Conservation (phyloP, 2,888 invertebrate species). For the Steromphala cineraria region DNA sequence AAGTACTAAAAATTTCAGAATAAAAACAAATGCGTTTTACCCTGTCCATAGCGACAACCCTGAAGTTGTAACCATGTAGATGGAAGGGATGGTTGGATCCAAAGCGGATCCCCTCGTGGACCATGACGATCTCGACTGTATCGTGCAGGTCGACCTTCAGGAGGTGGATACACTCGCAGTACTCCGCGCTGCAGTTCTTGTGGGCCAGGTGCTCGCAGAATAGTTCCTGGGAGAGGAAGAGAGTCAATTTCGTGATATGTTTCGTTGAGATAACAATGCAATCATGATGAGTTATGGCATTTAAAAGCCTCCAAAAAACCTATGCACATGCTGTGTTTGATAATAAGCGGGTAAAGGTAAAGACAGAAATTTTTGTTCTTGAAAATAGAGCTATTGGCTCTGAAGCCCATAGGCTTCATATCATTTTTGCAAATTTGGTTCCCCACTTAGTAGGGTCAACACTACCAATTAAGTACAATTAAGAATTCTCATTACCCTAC, state of each 20-base stretch:
- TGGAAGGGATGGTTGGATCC: conserved; percentile 68
- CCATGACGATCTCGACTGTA: conserved; percentile 88
- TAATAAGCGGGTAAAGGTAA: no score
- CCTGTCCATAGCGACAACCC: conserved; percentile 65
- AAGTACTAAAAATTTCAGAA: no score
- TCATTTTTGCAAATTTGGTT: no score
- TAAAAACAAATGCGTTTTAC: conserved; percentile 70
- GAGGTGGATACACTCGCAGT: conserved; percentile 90
- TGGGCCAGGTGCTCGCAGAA: conserved; percentile 73
- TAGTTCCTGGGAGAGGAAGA: conserved; percentile 34
- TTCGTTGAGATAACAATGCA: neutral
- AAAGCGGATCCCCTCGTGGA: conserved; percentile 84
- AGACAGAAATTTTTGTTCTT: no score
- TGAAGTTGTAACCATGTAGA: conserved; percentile 68
- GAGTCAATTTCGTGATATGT: neutral
- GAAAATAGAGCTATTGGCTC: no score
- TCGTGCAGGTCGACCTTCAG: conserved; percentile 85
- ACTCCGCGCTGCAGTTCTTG: conserved; percentile 82
- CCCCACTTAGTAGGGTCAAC: no score
- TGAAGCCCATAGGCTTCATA: no score
- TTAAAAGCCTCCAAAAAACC: no score
- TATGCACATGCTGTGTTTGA: no score
- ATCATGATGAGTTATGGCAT: no score
- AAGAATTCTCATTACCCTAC: no score
- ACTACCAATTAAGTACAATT: no score